Evolutionary conservation across 2,888 invertebrate species (phyloP).

Genomic region (Melanostoma mellinum): DNA sequence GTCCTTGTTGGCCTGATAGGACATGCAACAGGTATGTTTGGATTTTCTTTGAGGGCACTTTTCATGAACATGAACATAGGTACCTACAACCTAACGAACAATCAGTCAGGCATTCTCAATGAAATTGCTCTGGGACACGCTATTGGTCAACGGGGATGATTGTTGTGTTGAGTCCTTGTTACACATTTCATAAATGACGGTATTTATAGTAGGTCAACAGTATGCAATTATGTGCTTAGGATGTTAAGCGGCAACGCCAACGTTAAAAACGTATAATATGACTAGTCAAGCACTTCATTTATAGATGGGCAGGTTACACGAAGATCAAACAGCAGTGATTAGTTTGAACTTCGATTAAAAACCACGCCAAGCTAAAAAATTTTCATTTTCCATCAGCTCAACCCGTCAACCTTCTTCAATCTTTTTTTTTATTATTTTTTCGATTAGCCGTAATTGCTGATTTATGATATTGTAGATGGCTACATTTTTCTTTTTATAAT

Average conservation of each 20-base stretch:
- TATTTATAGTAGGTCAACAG: constrained; percentile 58
- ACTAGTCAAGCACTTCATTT: constrained; percentile 28
- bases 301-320: constrained; percentile 10
- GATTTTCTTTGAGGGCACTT: constrained; percentile 60
- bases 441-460: neutral
- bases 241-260: constrained; percentile 45
- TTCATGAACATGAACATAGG: constrained; percentile 38
- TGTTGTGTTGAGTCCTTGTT: constrained; percentile 61
- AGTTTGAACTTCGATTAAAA: constrained; percentile 3
- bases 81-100: constrained; percentile 26
- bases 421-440: neutral
- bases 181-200: constrained; percentile 63
- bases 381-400: too few relatives aligned
- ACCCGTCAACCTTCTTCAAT: constrained; percentile 7
- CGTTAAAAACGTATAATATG: constrained; percentile 37
- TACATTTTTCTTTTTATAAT: neutral
- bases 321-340: constrained; percentile 11
- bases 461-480: constrained; percentile 18
- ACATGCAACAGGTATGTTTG: constrained; percentile 62
- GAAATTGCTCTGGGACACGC: constrained; percentile 62
- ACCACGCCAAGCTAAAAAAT: neutral
- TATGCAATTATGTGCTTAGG: constrained; percentile 63
- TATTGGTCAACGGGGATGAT: constrained; percentile 55
- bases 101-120: constrained; percentile 36
- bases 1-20: constrained; percentile 46